phyloP scores from a whole-genome alignment of 2,797 vertebrate species.

The Lepilemur septentrionalis region DNA sequence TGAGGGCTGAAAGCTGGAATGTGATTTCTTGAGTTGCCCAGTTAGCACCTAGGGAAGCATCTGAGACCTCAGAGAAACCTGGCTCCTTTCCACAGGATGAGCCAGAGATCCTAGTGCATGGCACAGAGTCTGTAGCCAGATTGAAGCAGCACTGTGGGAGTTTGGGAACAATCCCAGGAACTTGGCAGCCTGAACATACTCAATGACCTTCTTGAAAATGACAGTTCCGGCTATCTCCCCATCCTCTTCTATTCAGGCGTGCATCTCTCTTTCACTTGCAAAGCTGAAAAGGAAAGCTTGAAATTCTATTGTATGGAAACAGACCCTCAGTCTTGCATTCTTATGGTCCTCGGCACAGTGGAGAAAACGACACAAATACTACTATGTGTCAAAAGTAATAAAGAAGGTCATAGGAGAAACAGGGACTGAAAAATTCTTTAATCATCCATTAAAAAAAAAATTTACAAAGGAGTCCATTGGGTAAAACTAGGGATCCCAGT shows the following conservation, averaged over 20 bases:
- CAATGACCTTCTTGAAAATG: slow-evolving; percentile 60
- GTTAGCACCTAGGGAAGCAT: background rate
- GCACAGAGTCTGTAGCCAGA: slow-evolving; percentile 37
- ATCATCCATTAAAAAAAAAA: background rate
- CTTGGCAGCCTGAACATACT: slow-evolving; percentile 46
- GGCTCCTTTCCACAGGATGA: slow-evolving; percentile 12
- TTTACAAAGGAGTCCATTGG: background rate
- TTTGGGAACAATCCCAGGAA: slow-evolving; percentile 59
- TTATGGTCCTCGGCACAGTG: background rate
- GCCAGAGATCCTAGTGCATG: background rate
- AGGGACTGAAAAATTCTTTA: background rate
- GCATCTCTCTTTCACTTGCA: background rate
- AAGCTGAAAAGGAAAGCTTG: background rate
- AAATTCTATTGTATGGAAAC: background rate
- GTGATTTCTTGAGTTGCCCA: background rate
- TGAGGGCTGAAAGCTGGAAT: background rate
- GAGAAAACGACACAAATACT: background rate
- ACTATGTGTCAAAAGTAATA: background rate
- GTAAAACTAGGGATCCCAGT: background rate
- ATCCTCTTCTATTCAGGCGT: background rate
- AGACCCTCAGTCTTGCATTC: background rate
- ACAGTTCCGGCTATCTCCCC: background rate
- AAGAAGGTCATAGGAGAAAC: background rate
- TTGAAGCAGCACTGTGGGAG: slow-evolving; percentile 15
- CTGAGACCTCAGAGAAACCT: slow-evolving; percentile 40